phyloP scores from a whole-genome alignment of 2,888 invertebrate species.

The Drosophila niveifrons region DNA sequence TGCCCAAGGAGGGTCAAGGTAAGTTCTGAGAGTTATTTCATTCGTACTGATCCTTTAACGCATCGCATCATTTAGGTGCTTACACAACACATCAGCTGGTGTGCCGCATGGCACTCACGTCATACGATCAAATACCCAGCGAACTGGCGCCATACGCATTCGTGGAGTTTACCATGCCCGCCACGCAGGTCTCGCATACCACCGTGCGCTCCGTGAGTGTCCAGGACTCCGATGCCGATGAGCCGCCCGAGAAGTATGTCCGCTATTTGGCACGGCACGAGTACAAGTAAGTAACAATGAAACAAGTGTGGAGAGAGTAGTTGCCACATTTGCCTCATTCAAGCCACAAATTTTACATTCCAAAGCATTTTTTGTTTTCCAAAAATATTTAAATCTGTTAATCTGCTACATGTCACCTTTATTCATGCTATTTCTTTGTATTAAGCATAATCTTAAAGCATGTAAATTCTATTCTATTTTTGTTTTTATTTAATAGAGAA shows the following conservation, averaged over 20 bases:
- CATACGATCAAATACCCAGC: slow-evolving; percentile 98
- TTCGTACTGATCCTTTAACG: slow-evolving; percentile 37
- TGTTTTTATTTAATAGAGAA: too few relatives aligned
- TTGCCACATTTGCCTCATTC: too few relatives aligned
- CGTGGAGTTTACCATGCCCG: slow-evolving; percentile 99
- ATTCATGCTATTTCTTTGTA: too few relatives aligned
- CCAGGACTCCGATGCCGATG: slow-evolving; percentile 93
- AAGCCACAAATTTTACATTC: too few relatives aligned
- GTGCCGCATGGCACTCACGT: slow-evolving; percentile 97
- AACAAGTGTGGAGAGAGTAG: too few relatives aligned
- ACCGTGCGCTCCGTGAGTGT: slow-evolving; percentile 97
- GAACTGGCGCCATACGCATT: slow-evolving; percentile 94
- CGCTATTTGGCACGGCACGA: slow-evolving; percentile 98
- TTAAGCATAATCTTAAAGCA: too few relatives aligned
- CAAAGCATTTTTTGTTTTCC: too few relatives aligned
- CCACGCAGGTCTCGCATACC: slow-evolving; percentile 97
- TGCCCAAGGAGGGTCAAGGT: slow-evolving; percentile 99
- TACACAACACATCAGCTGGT: slow-evolving; percentile 99
- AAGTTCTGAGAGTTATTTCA: slow-evolving; percentile 33
- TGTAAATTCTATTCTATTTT: too few relatives aligned
- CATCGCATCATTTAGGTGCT: slow-evolving; percentile 89
- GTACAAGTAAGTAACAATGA: slow-evolving; percentile 89
- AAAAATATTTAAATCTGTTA: too few relatives aligned
- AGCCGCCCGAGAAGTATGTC: slow-evolving; percentile 99
- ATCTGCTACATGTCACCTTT: too few relatives aligned